phyloP scores from a whole-genome alignment of 2,888 invertebrate genomes.

The Machimus atricapillus region DNA sequence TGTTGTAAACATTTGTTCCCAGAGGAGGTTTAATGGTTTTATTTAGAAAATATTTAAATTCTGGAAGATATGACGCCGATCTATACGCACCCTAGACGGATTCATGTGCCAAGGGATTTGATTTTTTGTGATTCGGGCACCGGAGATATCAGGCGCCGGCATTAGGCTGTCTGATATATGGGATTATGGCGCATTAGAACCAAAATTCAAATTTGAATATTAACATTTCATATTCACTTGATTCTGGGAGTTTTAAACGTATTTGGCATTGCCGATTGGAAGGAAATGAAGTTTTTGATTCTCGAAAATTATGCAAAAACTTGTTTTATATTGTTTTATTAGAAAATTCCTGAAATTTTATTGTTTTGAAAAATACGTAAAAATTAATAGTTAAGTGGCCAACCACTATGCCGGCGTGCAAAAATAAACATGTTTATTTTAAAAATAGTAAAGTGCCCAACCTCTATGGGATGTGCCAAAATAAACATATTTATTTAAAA shows the following conservation, averaged over 20 bases:
- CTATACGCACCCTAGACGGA: not conserved
- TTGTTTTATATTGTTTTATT: too few species aligned
- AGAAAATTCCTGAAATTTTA: too few species aligned
- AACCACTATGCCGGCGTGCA: too few species aligned
- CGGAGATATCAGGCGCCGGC: not conserved
- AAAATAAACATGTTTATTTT: too few species aligned
- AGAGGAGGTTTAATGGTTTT: not conserved
- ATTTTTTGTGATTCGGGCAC: not conserved
- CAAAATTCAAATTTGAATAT: not conserved
- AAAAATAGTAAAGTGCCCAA: too few species aligned
- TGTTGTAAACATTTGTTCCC: not conserved
- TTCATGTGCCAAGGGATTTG: not conserved
- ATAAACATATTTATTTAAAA: too few species aligned
- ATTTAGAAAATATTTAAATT: conserved; percentile 20
- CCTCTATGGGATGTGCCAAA: too few species aligned
- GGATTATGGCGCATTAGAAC: not conserved
- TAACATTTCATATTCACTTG: not conserved
- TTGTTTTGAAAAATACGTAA: too few species aligned
- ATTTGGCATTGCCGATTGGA: not conserved
- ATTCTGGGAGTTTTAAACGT: not conserved
- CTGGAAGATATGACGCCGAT: not conserved
- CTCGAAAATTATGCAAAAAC: not conserved
- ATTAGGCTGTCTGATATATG: conserved; percentile 4
- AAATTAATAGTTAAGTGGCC: too few species aligned
- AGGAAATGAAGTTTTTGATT: not conserved